These are phyloP conservation scores for Epistrophe eligans DNA, from an alignment of 2,888 invertebrate genomes.

Conservation along the genomic window DNA sequence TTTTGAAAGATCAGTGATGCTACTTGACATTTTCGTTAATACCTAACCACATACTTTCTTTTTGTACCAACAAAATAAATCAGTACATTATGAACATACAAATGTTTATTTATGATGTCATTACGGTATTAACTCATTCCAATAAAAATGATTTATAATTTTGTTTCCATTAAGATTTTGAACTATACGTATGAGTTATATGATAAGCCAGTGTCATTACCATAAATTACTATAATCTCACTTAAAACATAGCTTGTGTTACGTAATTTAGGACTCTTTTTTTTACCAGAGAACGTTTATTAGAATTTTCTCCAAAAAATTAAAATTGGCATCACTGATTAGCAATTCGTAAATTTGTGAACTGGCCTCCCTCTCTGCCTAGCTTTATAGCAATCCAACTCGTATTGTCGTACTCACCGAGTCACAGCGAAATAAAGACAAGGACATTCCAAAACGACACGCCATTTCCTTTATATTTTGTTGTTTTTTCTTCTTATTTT, in stretches of 20 bases:
- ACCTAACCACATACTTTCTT: background rate
- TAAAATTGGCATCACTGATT: conserved; percentile 17
- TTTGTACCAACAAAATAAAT: background rate
- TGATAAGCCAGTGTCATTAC: background rate
- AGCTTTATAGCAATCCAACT: background rate
- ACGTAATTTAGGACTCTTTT: no score
- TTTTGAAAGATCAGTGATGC: conserved; percentile 28
- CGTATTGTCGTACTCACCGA: conserved; percentile 12
- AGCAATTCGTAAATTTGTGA: background rate
- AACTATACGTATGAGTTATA: background rate
- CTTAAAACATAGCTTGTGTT: background rate
- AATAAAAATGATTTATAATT: conserved; percentile 29
- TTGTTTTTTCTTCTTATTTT: conserved; percentile 57
- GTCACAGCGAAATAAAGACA: conserved; percentile 59
- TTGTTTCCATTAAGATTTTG: background rate
- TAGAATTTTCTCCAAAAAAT: no score
- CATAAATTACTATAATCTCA: background rate
- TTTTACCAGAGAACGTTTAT: no score
- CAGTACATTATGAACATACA: background rate
- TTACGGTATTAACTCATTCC: background rate
- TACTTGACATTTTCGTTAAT: background rate
- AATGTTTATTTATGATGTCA: conserved; percentile 24
- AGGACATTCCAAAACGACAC: conserved; percentile 65
- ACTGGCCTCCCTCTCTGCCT: conserved; percentile 16
- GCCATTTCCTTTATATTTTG: conserved; percentile 49